Evolutionary conservation across 2,888 invertebrate species (phyloP).

Genomic region (Dasypogon diadema): DNA sequence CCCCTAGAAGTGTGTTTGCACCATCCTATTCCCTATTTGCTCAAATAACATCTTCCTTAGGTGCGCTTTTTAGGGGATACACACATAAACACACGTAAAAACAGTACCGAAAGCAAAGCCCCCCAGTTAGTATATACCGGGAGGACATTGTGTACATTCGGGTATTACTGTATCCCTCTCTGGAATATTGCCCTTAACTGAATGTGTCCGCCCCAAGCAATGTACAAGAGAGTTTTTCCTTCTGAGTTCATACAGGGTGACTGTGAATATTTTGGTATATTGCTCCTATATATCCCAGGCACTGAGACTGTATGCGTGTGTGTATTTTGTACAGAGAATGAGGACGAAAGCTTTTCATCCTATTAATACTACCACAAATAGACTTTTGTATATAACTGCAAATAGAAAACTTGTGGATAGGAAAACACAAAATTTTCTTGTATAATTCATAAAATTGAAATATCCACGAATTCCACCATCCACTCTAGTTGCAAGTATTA

Average conservation of each 20-base stretch:
- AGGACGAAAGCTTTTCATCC: neutral
- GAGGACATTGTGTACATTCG: slow-evolving; percentile 39
- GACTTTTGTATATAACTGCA: neutral
- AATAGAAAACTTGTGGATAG: neutral
- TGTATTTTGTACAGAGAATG: neutral
- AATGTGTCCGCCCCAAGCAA: slow-evolving; percentile 57
- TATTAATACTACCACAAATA: slow-evolving; percentile 7
- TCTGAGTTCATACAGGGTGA: slow-evolving; percentile 26
- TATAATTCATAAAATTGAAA: slow-evolving; percentile 42
- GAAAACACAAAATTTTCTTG: neutral
- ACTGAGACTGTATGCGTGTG: neutral
- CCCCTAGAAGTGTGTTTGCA: slow-evolving; percentile 41
- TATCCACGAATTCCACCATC: slow-evolving; percentile 20
- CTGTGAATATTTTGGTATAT: neutral
- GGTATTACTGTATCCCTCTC: slow-evolving; percentile 38
- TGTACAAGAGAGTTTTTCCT: slow-evolving; percentile 47
- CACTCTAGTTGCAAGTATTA: slow-evolving; percentile 37
- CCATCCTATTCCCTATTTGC: slow-evolving; percentile 52
- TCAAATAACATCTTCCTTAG: slow-evolving; percentile 51
- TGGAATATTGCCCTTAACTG: slow-evolving; percentile 55
- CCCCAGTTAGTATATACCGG: slow-evolving; percentile 53
- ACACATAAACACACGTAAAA: slow-evolving; percentile 47
- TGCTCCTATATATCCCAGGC: neutral
- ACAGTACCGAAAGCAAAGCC: slow-evolving; percentile 52
- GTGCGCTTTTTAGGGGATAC: slow-evolving; percentile 29